A percentile compares a stretch with the other conserved stretches of the same genome.
Conservation (phyloP, 2,797 vertebrate species). For the Enteromius viviparus region DNA sequence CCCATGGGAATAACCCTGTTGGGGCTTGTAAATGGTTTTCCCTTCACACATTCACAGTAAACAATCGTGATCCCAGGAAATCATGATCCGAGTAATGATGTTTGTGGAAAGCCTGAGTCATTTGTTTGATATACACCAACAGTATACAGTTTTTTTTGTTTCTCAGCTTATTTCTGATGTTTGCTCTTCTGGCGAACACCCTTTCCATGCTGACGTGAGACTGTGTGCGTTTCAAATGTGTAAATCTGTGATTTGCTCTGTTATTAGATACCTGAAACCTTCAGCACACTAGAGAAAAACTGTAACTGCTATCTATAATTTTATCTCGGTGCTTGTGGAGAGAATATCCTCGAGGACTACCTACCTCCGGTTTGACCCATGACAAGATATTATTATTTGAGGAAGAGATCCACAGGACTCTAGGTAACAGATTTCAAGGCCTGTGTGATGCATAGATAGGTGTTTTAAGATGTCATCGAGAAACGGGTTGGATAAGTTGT, state of each 20-base stretch:
- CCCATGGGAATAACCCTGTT: slow-evolving; percentile 37
- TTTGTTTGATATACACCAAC: slow-evolving; percentile 57
- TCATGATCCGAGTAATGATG: slow-evolving; percentile 58
- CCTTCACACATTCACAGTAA: slow-evolving; percentile 53
- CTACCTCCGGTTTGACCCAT: slow-evolving; percentile 36
- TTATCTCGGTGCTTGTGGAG: slow-evolving; percentile 12
- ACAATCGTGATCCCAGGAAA: slow-evolving; percentile 33
- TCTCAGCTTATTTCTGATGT: slow-evolving; percentile 4
- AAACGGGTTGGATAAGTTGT: background rate
- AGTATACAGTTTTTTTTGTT: slow-evolving; percentile 39
- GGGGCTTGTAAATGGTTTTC: slow-evolving; percentile 52
- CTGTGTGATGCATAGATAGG: background rate
- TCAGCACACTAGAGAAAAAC: background rate
- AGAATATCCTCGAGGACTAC: slow-evolving; percentile 20
- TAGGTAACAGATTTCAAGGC: slow-evolving; percentile 31
- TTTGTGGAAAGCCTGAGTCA: slow-evolving; percentile 54
- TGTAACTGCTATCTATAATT: slow-evolving; percentile 14
- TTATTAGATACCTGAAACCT: background rate
- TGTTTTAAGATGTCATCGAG: slow-evolving; percentile 14
- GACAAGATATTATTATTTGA: slow-evolving; percentile 40
- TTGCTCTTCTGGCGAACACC: background rate
- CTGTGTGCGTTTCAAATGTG: slow-evolving; percentile 9
- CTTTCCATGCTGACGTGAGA: slow-evolving; percentile 11
- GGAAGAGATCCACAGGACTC: slow-evolving; percentile 25
- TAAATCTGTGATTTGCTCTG: slow-evolving; percentile 11